phyloP scores from a whole-genome alignment of 2,113 vertebrate genomes.

The Ciconia boyciana region DNA sequence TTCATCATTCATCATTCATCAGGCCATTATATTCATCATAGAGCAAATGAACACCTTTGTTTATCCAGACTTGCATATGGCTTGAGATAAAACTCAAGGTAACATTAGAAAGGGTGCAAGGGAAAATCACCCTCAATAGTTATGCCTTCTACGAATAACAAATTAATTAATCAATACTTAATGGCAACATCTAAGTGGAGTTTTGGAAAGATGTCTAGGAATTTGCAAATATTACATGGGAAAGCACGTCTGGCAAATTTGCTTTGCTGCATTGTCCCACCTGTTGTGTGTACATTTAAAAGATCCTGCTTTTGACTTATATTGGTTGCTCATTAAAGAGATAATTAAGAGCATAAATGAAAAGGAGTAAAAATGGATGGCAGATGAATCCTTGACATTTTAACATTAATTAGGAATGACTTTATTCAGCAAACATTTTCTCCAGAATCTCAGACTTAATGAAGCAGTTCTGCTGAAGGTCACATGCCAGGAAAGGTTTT shows the following conservation, averaged over 20 bases:
- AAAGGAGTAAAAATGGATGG: background rate
- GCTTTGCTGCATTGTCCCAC: background rate
- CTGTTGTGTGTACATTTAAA: background rate
- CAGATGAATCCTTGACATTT: conserved; percentile 32
- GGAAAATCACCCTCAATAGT: background rate
- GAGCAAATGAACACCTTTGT: background rate
- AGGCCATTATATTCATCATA: background rate
- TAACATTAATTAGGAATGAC: conserved; percentile 41
- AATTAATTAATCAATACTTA: background rate
- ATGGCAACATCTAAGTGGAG: background rate
- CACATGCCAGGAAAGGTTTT: background rate
- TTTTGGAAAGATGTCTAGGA: background rate
- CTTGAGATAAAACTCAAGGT: background rate
- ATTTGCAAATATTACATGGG: background rate
- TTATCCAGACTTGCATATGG: background rate
- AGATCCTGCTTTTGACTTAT: background rate
- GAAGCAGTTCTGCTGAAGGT: conserved; percentile 50
- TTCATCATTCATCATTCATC: no score
- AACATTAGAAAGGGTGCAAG: background rate
- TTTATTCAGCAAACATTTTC: conserved; percentile 60
- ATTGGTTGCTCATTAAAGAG: conserved; percentile 1
- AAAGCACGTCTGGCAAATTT: background rate
- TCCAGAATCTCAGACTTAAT: conserved; percentile 28
- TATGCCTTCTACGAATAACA: background rate
- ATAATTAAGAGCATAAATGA: conserved; percentile 18